These are phyloP conservation scores for Drosophila anomelani DNA, from an alignment of 2,888 invertebrate genomes.

Conservation along the genomic window DNA sequence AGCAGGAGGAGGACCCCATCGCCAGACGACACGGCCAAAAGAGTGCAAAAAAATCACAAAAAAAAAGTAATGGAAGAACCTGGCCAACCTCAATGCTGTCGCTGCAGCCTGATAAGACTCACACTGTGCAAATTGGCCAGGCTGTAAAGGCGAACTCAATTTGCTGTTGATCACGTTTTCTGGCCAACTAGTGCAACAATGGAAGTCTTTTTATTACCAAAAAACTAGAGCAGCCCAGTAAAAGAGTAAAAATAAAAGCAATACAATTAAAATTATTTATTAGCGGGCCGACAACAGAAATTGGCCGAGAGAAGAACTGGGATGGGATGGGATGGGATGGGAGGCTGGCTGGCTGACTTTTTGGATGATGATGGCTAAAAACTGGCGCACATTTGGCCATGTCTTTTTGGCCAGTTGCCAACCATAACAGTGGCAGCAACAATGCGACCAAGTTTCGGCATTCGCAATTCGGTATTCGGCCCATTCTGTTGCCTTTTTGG, in stretches of 20 bases:
- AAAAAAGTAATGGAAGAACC: constrained; percentile 23
- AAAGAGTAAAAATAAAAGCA: constrained; percentile 46
- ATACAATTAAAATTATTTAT: constrained; percentile 79
- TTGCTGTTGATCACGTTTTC: constrained; percentile 77
- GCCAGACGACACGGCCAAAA: constrained; percentile 16
- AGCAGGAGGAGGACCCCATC: constrained; percentile 18
- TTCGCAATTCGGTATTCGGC: constrained; percentile 17
- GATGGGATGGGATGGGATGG: constrained; percentile 16
- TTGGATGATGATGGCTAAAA: constrained; percentile 63
- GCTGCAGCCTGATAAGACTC: constrained; percentile 40
- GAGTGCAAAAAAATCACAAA: constrained; percentile 7
- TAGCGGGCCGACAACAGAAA: constrained; percentile 57
- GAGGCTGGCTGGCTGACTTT: constrained; percentile 52
- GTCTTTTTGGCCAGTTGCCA: constrained; percentile 80
- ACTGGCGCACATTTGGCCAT: constrained; percentile 76
- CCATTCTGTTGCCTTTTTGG: constrained; percentile 47
- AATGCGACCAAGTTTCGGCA: constrained; percentile 48
- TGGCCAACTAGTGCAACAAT: constrained; percentile 39
- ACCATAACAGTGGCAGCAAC: constrained; percentile 46
- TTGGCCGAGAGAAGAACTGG: constrained; percentile 13
- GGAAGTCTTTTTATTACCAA: constrained; percentile 50
- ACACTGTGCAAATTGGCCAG: constrained; percentile 42
- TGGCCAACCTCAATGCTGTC: constrained; percentile 51
- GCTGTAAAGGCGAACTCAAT: constrained; percentile 52
- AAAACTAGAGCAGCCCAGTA: constrained; percentile 62